Conservation (phyloP, 1,140 invertebrate species). For the Drosophila subobscura region DNA sequence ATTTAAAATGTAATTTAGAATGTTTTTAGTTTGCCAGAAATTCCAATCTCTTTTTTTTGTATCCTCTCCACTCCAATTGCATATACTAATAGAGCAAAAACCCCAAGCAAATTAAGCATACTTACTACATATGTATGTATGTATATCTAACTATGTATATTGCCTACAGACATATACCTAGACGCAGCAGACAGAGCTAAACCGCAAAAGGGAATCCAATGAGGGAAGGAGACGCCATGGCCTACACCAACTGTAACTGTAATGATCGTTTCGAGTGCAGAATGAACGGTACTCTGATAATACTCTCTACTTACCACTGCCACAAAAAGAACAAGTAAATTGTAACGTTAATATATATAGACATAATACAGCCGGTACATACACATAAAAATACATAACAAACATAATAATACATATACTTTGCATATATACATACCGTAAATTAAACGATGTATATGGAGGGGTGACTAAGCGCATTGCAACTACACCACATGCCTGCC, state of each 20-base stretch:
- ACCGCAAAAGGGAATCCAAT: constrained; percentile 3
- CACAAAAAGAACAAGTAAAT: constrained; percentile 66
- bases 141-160: constrained; percentile 27
- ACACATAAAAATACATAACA: no score
- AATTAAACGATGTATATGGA: constrained; percentile 18
- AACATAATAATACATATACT: constrained; percentile 15
- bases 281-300: constrained; percentile 49
- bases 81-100: constrained; percentile 11
- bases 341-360: constrained; percentile 67
- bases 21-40: constrained; percentile 22
- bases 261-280: constrained; percentile 26
- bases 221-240: background rate
- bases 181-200: constrained; percentile 17
- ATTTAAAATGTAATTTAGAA: constrained; percentile 22
- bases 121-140: constrained; percentile 28
- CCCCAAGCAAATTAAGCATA: constrained; percentile 19
- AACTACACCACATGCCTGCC: constrained; percentile 47
- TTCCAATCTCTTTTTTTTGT: constrained; percentile 12
- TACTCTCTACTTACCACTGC: constrained; percentile 83
- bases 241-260: constrained; percentile 35
- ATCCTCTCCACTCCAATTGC: constrained; percentile 29
- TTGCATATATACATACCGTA: constrained; percentile 32
- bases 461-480: constrained; percentile 26
- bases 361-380: constrained; percentile 42
- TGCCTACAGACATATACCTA: constrained; percentile 7